These are phyloP conservation scores for Kryphioiulus occultus DNA, from an alignment of 2,888 invertebrate genomes.

Conservation along the genomic window DNA sequence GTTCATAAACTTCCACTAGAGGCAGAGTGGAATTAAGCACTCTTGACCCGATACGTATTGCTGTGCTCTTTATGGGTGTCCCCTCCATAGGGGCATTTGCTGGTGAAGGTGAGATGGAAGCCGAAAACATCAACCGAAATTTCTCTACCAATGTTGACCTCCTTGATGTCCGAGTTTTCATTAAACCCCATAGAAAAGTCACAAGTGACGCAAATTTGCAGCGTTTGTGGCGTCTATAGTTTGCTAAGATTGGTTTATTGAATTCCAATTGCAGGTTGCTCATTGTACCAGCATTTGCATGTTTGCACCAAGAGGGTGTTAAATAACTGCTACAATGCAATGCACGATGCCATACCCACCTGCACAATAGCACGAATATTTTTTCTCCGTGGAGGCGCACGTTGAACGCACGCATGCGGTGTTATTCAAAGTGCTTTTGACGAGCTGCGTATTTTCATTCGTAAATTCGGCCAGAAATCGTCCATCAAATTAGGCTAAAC, in stretches of 20 bases:
- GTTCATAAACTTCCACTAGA: no score
- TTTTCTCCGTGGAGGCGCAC: background rate
- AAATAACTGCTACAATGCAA: background rate
- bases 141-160: background rate
- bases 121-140: background rate
- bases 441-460: background rate
- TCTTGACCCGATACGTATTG: background rate
- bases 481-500: constrained; percentile 45
- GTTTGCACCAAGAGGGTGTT: background rate
- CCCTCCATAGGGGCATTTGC: background rate
- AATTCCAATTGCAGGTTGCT: background rate
- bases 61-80: background rate
- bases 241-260: background rate
- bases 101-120: background rate
- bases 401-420: background rate
- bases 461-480: background rate
- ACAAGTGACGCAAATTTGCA: background rate
- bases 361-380: background rate
- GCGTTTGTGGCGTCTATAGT: background rate
- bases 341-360: background rate
- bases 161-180: background rate
- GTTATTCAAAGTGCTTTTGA: background rate
- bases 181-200: background rate
- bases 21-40: no score
- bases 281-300: background rate